Percentiles rank a stretch among this genome's conserved stretches.
These are phyloP conservation scores for Oeneis ivallda DNA, from an alignment of 2,888 invertebrate species.

Conservation along the genomic window DNA sequence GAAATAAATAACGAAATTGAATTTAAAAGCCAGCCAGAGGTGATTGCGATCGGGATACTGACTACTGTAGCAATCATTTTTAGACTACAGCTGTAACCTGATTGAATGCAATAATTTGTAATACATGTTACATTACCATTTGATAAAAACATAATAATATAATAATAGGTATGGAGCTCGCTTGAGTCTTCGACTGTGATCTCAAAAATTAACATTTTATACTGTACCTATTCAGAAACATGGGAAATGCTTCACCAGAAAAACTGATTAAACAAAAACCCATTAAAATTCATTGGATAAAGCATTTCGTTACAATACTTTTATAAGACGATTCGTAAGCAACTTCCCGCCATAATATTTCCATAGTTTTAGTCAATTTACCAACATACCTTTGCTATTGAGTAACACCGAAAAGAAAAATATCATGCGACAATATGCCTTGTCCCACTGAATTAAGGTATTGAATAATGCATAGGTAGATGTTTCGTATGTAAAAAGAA, in stretches of 20 bases:
- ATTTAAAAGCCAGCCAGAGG: too few relatives aligned
- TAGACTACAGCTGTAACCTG: too few relatives aligned
- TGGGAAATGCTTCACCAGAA: conserved; percentile 44
- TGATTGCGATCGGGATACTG: too few relatives aligned
- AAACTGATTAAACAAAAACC: conserved; percentile 37
- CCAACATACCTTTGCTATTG: conserved; percentile 29
- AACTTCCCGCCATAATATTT: conserved; percentile 73
- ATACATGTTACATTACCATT: too few relatives aligned
- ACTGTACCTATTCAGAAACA: conserved; percentile 25
- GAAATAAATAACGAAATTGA: too few relatives aligned
- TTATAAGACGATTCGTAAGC: conserved; percentile 75
- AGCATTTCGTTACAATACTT: conserved; percentile 36
- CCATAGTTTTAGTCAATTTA: conserved; percentile 58
- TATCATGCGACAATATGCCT: conserved; percentile 24
- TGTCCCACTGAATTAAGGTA: conserved; percentile 25
- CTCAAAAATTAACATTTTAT: conserved; percentile 23
- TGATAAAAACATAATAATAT: too few relatives aligned
- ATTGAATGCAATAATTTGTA: too few relatives aligned
- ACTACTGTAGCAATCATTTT: too few relatives aligned
- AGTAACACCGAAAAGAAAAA: not conserved
- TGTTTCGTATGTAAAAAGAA: conserved; percentile 6
- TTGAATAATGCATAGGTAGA: not conserved
- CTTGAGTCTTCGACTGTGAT: not conserved
- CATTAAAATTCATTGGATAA: conserved; percentile 71
- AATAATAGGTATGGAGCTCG: too few relatives aligned